Evolutionary conservation across 2,888 invertebrate species (phyloP).

Genomic region (Trissolcus japonicus): DNA sequence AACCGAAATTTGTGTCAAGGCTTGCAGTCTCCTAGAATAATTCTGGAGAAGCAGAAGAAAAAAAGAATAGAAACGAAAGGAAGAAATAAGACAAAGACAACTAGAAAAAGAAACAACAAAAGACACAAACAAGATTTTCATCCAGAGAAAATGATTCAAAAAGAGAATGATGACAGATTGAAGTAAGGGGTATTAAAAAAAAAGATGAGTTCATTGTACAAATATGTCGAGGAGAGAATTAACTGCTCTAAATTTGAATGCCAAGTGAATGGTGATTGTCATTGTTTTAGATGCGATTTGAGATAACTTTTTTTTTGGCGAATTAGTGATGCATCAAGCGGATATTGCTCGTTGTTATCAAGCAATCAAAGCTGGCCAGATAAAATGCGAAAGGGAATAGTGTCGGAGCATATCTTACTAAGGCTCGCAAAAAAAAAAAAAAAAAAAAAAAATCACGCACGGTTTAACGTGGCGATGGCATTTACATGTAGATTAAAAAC

Average conservation of each 20-base stretch:
- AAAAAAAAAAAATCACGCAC: constrained; percentile 30
- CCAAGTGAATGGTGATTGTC: too few species aligned
- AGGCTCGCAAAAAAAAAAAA: constrained; percentile 20
- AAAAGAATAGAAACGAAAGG: too few species aligned
- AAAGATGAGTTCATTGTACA: too few species aligned
- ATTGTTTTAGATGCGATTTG: constrained; percentile 15
- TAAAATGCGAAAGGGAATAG: constrained; percentile 35
- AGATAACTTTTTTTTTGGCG: constrained; percentile 40
- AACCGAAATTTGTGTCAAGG: constrained; percentile 52
- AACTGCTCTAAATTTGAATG: too few species aligned
- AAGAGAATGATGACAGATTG: too few species aligned
- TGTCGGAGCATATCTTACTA: constrained; percentile 35
- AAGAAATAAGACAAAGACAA: too few species aligned
- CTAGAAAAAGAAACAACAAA: not conserved
- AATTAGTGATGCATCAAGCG: constrained; percentile 38
- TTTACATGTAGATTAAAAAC: constrained; percentile 46
- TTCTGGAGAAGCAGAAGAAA: not conserved
- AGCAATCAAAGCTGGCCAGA: constrained; percentile 45
- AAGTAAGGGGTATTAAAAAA: too few species aligned
- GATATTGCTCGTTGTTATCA: constrained; percentile 57
- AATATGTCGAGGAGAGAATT: not conserved
- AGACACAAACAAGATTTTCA: too few species aligned
- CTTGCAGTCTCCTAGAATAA: constrained; percentile 15
- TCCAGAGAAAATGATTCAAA: too few species aligned
- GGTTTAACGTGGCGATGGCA: constrained; percentile 10